A percentile compares a stretch with the other conserved stretches of the same genome.
These are phyloP conservation scores for Acrocephalus kingi DNA, from an alignment of 2,113 vertebrate species.

Conservation along the genomic window DNA sequence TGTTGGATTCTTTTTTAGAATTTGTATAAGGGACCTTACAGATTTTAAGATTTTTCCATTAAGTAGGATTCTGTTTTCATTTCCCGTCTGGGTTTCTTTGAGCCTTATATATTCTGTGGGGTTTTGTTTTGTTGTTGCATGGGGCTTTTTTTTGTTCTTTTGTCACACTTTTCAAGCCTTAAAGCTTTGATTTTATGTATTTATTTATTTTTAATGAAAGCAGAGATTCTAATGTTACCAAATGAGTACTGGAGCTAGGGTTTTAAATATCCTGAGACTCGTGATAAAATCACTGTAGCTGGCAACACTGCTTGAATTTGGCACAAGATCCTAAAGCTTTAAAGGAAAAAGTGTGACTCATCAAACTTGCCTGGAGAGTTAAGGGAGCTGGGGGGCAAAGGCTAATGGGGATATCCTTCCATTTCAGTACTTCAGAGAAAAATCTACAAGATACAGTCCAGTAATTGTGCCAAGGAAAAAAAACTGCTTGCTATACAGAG, in stretches of 20 bases:
- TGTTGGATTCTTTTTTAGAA: neutral
- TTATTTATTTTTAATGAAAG: constrained; percentile 57
- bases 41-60: neutral
- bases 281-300: constrained; percentile 48
- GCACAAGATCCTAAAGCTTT: constrained; percentile 37
- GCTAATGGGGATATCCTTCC: constrained; percentile 49
- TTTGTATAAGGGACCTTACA: neutral
- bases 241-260: constrained; percentile 10
- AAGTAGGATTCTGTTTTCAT: neutral
- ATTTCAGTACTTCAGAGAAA: constrained; percentile 56
- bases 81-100: neutral
- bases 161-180: neutral
- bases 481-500: constrained; percentile 9
- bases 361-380: constrained; percentile 54
- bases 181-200: constrained; percentile 53
- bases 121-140: neutral
- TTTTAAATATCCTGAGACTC: constrained; percentile 45
- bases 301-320: constrained; percentile 55
- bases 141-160: neutral
- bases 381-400: constrained; percentile 41
- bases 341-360: constrained; percentile 57
- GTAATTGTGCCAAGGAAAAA: constrained; percentile 43
- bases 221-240: constrained; percentile 28
- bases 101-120: neutral
- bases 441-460: constrained; percentile 35